Base-by-base conservation (phyloP, 2,113 vertebrate genomes). In the Cebidichthys violaceus region DNA sequence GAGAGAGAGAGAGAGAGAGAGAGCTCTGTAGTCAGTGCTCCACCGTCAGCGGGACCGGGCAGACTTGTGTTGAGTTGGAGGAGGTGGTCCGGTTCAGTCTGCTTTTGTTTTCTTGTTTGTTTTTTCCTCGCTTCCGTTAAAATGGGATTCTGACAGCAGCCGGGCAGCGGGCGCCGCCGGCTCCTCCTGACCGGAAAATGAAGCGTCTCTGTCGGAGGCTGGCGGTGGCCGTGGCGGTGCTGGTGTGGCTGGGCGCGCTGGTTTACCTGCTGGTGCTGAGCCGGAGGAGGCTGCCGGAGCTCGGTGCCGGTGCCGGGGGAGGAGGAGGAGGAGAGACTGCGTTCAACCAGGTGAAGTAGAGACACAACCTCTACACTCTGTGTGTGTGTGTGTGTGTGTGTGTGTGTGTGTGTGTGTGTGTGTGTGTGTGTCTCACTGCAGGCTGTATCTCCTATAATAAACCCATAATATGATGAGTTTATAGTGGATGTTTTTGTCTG, bases 221-320 rank as follows among this genome's bases (percentile, higher is more conserved):
- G 90, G 85, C 92, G 81, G 92, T 92, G 89, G 84, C 89, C 86
- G 90, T 80, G 89, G 92, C 92, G 62, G 86, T 92, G 92, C 92
- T 93, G 88, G 92, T 93, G 80, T 94, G 93, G 92, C 90, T 94
- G 80, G 92, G 92, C 57, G 93, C 92, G 83, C 91, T 94, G 82
- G 90, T 93, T 65, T 94, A 94, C 87, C 90, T 94, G 86, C 92
- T 94, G 90, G 91, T 90, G 90, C 78, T 94, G 72, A 93, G 93
- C 89, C 92, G 93, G 70, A 90, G 90, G 92, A 86, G 55, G 76
- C 86, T 92, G 39, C 90, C 92, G 68, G 93, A 93, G 88, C 90
- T 84, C 52, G 91, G 89, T 6, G 6, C 73, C 70, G 86, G 79
- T 39, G 84, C 39, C 0, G 90, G 61, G 27, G 77, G 4, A 11